phyloP scores from a whole-genome alignment of 2,797 vertebrate species.

The Loriculus beryllinus region DNA sequence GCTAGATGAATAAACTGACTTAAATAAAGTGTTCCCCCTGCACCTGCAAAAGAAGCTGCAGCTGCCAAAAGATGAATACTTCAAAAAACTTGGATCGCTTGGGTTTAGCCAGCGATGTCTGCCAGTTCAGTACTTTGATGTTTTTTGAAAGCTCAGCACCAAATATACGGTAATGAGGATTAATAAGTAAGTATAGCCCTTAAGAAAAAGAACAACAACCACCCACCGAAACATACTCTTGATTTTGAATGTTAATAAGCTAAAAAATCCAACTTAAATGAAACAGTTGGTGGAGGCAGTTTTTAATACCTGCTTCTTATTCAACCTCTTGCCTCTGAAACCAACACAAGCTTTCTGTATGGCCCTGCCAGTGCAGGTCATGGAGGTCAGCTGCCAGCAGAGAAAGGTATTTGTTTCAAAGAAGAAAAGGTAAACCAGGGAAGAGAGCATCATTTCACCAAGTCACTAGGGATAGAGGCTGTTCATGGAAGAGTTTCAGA shows the following conservation, averaged over 20 bases:
- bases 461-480: not conserved
- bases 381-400: not conserved
- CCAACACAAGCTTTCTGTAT: not conserved
- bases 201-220: not conserved
- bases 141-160: constrained; percentile 37
- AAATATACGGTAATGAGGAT: not conserved
- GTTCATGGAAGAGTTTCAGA: not conserved
- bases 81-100: constrained; percentile 18
- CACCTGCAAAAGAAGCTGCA: constrained; percentile 60
- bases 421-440: not conserved
- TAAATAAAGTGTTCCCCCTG: constrained; percentile 31
- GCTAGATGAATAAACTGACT: constrained; percentile 37
- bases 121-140: constrained; percentile 41
- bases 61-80: constrained; percentile 57
- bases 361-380: not conserved
- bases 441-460: not conserved
- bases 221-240: not conserved
- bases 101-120: not conserved
- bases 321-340: not conserved
- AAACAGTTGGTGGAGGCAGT: not conserved
- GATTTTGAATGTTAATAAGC: not conserved
- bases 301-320: constrained; percentile 4
- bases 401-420: not conserved
- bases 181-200: not conserved
- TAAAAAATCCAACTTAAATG: not conserved